Base-by-base conservation (phyloP, 2,888 invertebrate genomes). In the Lasioglossum morio region DNA sequence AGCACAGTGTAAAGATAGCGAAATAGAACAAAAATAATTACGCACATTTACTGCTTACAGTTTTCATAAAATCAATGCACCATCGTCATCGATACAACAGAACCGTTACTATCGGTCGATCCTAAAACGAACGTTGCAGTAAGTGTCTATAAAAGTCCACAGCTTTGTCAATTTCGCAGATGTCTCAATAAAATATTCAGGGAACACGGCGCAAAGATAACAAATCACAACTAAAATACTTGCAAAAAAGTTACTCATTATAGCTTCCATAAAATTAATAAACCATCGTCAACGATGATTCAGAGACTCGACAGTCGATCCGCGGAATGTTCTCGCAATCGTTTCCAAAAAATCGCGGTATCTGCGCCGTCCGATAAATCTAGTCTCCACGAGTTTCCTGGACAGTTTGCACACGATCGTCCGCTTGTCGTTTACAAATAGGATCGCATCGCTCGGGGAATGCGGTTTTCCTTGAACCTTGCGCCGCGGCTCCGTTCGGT, bases 391-490 rank as follows among this genome's bases (percentile, higher is more conserved):
- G 37, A 37, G 10, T 34, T 34, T 3, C 34, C 34, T 30, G 16
- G 30, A 30, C 30, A 4, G 14, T 19, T 63, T 8, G 30, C 19
- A 12, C 34, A 34, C 72, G 66, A 1, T 48, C 23, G 37, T 66
- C 63, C 43, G 60, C 37, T 70, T 46, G 53, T 66, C n/a, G 48
- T 85, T 87, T 84, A 86, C 85, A 85, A 88, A 89, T 81, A 79
- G 82, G 82, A 82, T 79, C 37, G 69, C 73, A 69, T 37, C 73
- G 73, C 74, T 66, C 43, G 84, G 86, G 85, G 90, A 92, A 92
- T 92, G 92, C 91, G 89, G 93, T 92, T 94, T 92, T 92, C 94
- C 94, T 94, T 94, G 94, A 94, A 93, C 94, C 92, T 94, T 94
- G 94, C 89, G 75, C 85, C 63, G 46, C 69, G 40, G 69, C 40